Evolutionary conservation across 2,113 vertebrate genomes (phyloP), one percentile per base, ranked within the genome.

Genomic region (Stercorarius parasiticus): DNA sequence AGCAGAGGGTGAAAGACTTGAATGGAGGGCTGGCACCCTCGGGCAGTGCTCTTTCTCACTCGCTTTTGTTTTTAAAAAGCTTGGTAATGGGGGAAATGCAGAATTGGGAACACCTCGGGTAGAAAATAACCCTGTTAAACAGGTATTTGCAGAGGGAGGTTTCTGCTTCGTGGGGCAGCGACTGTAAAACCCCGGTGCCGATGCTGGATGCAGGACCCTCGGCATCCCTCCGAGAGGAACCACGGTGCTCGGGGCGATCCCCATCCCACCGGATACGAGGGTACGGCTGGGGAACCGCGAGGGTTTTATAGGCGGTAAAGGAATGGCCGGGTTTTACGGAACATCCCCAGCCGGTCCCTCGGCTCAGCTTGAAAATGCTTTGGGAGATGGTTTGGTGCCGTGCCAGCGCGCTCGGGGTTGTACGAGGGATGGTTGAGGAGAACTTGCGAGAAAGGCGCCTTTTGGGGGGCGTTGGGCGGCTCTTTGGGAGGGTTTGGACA

Each of bases 311-410:
- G 17, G 34, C 0, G 10, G 58, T 1, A 14, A 21, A 70, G 47
- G 40, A 40, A 29, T 2, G 27, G 32, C 18, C 29, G 7, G 19
- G 30, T 23, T 77, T 55, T n/a, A 30, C 0, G 6, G 32, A 30
- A 10, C 30, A 5, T 52, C 62, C 16, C 0, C 26, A 10, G 16
- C 16, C 4, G 3, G 14, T 59, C n/a, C 2, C 7, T 32, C 3
- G 7, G 21, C 49, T 50, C 13, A n/a, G 11, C 15, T 22, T 45
- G 67, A 14, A 50, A 42, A 83, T 7, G 5, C 19, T 40, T 59
- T 32, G 59, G 40, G 70, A 64, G 40, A 11, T 19, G 61, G 59
- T 18, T 34, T 13, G 73, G n/a, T 29, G 52, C 30, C 1, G 11
- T 38, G 27, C 42, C 52, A 4, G 53, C 8, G 3, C 4, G 29